Percentiles rank a stretch among this genome's conserved stretches.
These are phyloP conservation scores for Hiodon alosoides DNA, from an alignment of 2,113 vertebrate species.

Conservation along the genomic window DNA sequence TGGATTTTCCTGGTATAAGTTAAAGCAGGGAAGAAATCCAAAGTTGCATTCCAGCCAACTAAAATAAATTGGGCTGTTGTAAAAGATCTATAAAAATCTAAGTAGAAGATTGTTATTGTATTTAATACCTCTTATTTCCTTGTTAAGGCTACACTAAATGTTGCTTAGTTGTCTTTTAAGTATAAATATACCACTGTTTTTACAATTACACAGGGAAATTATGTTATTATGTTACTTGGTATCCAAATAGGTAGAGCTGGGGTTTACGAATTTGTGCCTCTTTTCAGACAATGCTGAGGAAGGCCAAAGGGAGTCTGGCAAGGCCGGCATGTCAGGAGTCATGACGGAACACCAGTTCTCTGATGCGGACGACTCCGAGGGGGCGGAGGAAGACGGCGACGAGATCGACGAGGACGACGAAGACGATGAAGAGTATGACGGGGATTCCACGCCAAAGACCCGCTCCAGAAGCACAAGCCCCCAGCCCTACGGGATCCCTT, in stretches of 20 bases:
- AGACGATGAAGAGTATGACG: constrained; percentile 92
- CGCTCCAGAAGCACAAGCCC: constrained; percentile 94
- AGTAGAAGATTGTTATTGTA: constrained; percentile 24
- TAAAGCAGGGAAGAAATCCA: constrained; percentile 4
- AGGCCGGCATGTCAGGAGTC: constrained; percentile 60
- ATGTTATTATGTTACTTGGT: no score
- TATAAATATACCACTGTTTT: background rate
- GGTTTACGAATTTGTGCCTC: background rate
- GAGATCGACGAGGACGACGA: constrained; percentile 90
- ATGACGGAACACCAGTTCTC: constrained; percentile 91
- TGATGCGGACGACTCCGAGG: constrained; percentile 90
- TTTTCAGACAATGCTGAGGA: constrained; percentile 66
- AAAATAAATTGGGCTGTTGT: constrained; percentile 38
- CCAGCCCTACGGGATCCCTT: constrained; percentile 77
- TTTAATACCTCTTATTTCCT: constrained; percentile 37
- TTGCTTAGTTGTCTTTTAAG: constrained; percentile 1
- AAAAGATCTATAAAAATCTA: constrained; percentile 23
- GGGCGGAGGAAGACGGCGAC: constrained; percentile 78
- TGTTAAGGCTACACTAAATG: constrained; percentile 7
- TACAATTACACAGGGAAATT: background rate
- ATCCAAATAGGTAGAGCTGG: no score
- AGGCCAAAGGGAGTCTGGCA: constrained; percentile 70
- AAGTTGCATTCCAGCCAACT: constrained; percentile 7
- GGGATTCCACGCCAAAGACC: constrained; percentile 89
- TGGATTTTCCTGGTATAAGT: constrained; percentile 6